Conservation (phyloP, 2,113 vertebrate genomes). For the Corythoichthys intestinalis region DNA sequence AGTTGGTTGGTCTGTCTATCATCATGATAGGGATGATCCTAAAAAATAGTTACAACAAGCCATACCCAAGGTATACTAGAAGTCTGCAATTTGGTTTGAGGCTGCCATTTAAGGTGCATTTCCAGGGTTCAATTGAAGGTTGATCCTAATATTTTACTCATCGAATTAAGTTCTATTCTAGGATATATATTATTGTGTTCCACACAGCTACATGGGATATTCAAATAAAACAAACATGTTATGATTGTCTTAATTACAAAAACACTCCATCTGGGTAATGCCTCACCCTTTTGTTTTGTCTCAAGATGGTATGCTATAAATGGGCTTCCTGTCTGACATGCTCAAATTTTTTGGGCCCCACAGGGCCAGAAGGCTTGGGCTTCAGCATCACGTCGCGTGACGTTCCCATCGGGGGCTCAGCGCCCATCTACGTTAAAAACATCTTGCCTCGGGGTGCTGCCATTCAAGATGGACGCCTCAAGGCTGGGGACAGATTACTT, state of each 20-base stretch:
- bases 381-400: conserved; percentile 97
- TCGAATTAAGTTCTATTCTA: not conserved
- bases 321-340: conserved; percentile 1
- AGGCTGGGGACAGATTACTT: conserved; percentile 88
- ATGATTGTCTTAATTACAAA: not conserved
- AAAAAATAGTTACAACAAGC: not conserved
- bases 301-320: not conserved
- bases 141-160: not conserved
- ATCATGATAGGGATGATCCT: not conserved
- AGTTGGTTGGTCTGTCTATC: not conserved
- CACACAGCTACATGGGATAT: not conserved
- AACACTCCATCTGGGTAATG: not conserved
- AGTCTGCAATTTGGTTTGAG: not conserved
- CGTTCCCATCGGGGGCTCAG: conserved; percentile 90
- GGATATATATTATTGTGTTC: not conserved
- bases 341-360: not conserved
- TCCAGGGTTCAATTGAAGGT: not conserved
- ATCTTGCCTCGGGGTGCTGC: conserved; percentile 93
- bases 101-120: not conserved
- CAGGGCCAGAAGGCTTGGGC: conserved; percentile 93
- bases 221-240: not conserved
- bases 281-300: conserved; percentile 1
- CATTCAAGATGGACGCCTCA: conserved; percentile 92
- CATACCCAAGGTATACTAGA: not conserved
- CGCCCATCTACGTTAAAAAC: conserved; percentile 97